These are phyloP conservation scores for Rhagoletis zephyria DNA, from an alignment of 1,140 invertebrate genomes.

Conservation along the genomic window DNA sequence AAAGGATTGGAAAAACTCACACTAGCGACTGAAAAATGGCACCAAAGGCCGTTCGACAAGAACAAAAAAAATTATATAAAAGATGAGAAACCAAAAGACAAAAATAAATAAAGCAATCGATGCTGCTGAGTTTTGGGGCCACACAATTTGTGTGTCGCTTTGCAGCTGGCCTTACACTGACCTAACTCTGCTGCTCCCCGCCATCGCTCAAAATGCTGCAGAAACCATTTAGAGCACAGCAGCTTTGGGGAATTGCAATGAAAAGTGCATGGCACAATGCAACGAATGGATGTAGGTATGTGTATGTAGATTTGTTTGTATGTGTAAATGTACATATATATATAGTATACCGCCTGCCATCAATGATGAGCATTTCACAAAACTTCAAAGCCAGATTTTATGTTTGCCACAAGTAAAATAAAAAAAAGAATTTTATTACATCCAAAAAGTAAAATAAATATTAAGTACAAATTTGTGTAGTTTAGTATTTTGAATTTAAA, in stretches of 20 bases:
- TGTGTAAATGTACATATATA: not conserved
- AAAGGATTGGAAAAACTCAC: too few species aligned
- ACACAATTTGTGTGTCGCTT: not conserved
- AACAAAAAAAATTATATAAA: slow-evolving; percentile 1
- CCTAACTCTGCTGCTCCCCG: not conserved
- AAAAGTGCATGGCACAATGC: not conserved
- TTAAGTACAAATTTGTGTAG: too few species aligned
- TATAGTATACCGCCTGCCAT: not conserved
- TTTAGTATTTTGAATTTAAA: too few species aligned
- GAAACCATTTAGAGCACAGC: not conserved
- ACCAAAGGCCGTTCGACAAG: not conserved
- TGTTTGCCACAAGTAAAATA: not conserved
- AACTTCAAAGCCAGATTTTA: slow-evolving; percentile 23
- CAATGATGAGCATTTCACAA: slow-evolving; percentile 16
- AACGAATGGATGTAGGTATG: not conserved
- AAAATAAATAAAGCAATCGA: slow-evolving; percentile 46
- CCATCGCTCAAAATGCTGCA: not conserved
- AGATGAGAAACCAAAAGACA: too few species aligned
- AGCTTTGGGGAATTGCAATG: slow-evolving; percentile 34
- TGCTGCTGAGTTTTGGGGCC: not conserved
- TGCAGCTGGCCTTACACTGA: slow-evolving; percentile 19
- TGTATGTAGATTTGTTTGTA: not conserved
- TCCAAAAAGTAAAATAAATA: too few species aligned
- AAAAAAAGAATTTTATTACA: not conserved
- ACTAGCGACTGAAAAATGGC: not conserved